phyloP scores from a whole-genome alignment of 2,888 invertebrate genomes.

The Scotopteryx bipunctaria region DNA sequence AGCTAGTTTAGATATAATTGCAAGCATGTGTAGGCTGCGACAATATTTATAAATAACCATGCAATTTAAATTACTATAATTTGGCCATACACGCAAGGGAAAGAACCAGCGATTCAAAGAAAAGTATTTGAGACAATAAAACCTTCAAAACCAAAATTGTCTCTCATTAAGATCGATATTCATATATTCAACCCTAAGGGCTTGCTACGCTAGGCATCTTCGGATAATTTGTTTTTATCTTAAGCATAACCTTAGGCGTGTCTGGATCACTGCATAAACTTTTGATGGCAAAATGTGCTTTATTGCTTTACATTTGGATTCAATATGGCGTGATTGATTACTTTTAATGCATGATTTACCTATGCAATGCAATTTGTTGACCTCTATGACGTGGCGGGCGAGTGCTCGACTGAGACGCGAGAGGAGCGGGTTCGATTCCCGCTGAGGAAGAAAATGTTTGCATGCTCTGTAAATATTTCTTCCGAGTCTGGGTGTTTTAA shows the following conservation, averaged over 20 bases:
- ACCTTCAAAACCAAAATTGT: slow-evolving; percentile 32
- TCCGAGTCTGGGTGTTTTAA: no score
- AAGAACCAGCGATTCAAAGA: slow-evolving; percentile 1
- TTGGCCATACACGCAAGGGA: neutral
- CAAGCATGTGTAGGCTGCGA: no score
- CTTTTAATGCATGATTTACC: no score
- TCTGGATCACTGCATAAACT: neutral
- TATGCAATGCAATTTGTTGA: no score
- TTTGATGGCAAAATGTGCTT: neutral
- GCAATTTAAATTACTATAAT: no score
- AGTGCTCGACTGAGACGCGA: no score
- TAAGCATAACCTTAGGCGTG: slow-evolving; percentile 46
- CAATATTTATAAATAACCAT: no score
- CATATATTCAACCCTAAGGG: slow-evolving; percentile 49
- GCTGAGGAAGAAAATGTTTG: no score
- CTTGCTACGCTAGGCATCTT: slow-evolving; percentile 51
- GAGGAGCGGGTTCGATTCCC: no score
- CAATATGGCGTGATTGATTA: neutral
- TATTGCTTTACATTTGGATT: neutral
- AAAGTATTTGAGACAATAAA: slow-evolving; percentile 10
- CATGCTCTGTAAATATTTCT: no score
- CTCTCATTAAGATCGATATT: slow-evolving; percentile 42
- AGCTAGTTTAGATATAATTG: no score
- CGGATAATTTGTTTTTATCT: slow-evolving; percentile 60
- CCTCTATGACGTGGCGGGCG: no score